phyloP scores from a whole-genome alignment of 2,113 vertebrate genomes.

The Dolichotis patagonum region DNA sequence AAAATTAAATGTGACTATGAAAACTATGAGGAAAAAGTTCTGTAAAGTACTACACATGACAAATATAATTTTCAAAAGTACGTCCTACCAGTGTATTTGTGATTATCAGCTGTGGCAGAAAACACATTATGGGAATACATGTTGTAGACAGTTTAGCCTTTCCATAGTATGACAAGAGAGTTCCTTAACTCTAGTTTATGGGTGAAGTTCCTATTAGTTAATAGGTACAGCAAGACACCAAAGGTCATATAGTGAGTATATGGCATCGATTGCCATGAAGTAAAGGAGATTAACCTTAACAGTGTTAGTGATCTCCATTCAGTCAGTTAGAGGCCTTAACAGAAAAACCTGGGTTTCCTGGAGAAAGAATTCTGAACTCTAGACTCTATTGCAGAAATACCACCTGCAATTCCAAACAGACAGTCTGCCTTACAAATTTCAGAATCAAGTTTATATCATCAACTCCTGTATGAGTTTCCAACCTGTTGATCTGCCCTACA shows the following conservation, averaged over 20 bases:
- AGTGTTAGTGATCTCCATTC: background rate
- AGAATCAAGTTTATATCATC: background rate
- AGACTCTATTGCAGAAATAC: background rate
- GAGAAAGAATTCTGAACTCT: background rate
- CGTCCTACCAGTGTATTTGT: background rate
- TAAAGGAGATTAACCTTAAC: background rate
- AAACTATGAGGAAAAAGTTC: background rate
- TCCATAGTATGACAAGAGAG: background rate
- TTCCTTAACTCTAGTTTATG: background rate
- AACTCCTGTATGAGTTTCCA: background rate
- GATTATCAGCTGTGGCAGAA: background rate
- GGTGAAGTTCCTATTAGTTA: background rate
- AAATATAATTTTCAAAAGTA: background rate
- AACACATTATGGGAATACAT: rapidly evolving
- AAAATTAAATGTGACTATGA: background rate
- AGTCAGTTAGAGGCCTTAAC: background rate
- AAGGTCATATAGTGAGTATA: background rate
- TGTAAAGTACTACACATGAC: background rate
- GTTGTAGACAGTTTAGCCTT: background rate
- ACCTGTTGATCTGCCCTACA: background rate
- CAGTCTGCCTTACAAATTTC: background rate
- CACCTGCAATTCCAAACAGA: background rate
- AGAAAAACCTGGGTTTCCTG: background rate
- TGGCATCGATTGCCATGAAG: background rate
- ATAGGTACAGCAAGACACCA: background rate